Conservation (phyloP, 2,888 invertebrate genomes). For the Pilophorus perplexus region DNA sequence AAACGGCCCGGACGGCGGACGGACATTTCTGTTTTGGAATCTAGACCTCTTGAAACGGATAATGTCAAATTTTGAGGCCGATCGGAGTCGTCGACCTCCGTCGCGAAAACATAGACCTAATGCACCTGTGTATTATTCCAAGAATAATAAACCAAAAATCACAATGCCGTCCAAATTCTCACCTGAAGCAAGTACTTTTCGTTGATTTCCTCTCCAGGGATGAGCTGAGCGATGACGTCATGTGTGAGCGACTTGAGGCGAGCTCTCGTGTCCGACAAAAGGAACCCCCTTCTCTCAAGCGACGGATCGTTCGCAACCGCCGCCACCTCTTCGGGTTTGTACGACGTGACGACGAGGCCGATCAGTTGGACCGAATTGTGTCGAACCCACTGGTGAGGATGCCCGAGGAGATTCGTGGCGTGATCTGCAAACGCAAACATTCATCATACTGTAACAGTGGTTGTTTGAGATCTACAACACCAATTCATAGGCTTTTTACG, state of each 20-base stretch:
- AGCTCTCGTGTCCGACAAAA: constrained; percentile 62
- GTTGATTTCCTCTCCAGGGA: constrained; percentile 56
- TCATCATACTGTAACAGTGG: too few relatives aligned
- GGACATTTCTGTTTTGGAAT: too few relatives aligned
- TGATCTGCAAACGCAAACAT: constrained; percentile 55
- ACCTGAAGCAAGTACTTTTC: constrained; percentile 71
- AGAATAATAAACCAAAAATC: too few relatives aligned
- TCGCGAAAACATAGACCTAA: too few relatives aligned
- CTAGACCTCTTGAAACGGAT: too few relatives aligned
- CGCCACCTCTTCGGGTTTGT: constrained; percentile 63
- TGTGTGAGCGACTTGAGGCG: constrained; percentile 65
- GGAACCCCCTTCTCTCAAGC: constrained; percentile 57
- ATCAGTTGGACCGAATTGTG: constrained; percentile 73
- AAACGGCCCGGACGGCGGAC: too few relatives aligned
- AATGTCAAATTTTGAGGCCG: too few relatives aligned
- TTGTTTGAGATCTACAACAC: too few relatives aligned
- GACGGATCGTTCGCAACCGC: constrained; percentile 52
- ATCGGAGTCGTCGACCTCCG: too few relatives aligned
- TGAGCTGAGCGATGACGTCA: constrained; percentile 73
- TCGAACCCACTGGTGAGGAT: constrained; percentile 86
- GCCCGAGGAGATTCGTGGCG: constrained; percentile 68
- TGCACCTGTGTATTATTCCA: too few relatives aligned
- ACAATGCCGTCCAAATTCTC: too few relatives aligned
- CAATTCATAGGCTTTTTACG: too few relatives aligned
- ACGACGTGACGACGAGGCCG: constrained; percentile 65